Evolutionary conservation across 2,113 vertebrate genomes (phyloP).

Genomic region (Danio rerio): GRCz12tu NC_133176.1:42738501-42739000

Average conservation of each 20-base stretch:
- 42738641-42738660: background rate
- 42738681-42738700: constrained; percentile 17
- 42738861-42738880: constrained; percentile 22
- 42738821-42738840: constrained; percentile 14
- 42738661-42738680: constrained; percentile 11
- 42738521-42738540: background rate
- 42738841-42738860: constrained; percentile 38
- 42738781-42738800: constrained; percentile 1
- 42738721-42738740: background rate
- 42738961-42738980: constrained; percentile 1
- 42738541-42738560: background rate
- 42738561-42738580: background rate
- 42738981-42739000: constrained; percentile 19
- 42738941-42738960: constrained; percentile 18
- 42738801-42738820: background rate
- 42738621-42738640: constrained; percentile 11
- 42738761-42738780: constrained; percentile 13
- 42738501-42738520: background rate
- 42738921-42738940: constrained; percentile 1
- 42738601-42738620: background rate
- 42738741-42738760: background rate
- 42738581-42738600: background rate
- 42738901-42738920: constrained; percentile 17
- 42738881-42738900: constrained; percentile 32
- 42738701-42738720: background rate